Percentiles rank a stretch among this genome's conserved stretches.
Conservation (phyloP, 2,113 vertebrate species). For the Nerophis ophidion region DNA sequence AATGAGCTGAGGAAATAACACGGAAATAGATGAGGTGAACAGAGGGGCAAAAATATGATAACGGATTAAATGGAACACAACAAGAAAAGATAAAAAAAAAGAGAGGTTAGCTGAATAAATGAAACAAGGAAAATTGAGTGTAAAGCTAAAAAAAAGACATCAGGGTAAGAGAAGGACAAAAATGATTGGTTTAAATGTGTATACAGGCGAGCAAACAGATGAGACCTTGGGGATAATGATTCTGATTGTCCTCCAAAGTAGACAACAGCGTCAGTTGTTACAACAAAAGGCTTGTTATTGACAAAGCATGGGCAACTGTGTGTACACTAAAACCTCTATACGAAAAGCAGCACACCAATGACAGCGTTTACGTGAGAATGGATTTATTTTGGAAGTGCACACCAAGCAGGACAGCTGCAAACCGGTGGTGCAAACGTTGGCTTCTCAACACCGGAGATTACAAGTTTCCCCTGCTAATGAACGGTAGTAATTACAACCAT, state of each 20-base stretch:
- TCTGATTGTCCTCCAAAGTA: conserved; percentile 1
- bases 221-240: conserved; percentile 1
- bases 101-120: conserved; percentile 1
- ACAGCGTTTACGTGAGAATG: no score
- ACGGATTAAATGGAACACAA: neutral
- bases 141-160: neutral
- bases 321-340: no score
- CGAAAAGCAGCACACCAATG: no score
- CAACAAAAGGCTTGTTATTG: neutral
- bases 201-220: neutral
- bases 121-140: neutral
- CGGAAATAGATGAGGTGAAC: conserved; percentile 11
- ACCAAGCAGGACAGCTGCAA: no score
- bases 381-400: no score
- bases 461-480: no score
- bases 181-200: neutral
- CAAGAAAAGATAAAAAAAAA: conserved; percentile 1
- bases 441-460: no score
- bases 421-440: no score
- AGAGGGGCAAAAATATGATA: conserved; percentile 3
- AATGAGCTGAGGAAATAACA: conserved; percentile 16
- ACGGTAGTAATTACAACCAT: no score
- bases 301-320: neutral
- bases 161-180: conserved; percentile 6
- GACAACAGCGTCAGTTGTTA: neutral